These are phyloP conservation scores for Ceryle rudis DNA, from an alignment of 2,797 vertebrate species.

Conservation along the genomic window DNA sequence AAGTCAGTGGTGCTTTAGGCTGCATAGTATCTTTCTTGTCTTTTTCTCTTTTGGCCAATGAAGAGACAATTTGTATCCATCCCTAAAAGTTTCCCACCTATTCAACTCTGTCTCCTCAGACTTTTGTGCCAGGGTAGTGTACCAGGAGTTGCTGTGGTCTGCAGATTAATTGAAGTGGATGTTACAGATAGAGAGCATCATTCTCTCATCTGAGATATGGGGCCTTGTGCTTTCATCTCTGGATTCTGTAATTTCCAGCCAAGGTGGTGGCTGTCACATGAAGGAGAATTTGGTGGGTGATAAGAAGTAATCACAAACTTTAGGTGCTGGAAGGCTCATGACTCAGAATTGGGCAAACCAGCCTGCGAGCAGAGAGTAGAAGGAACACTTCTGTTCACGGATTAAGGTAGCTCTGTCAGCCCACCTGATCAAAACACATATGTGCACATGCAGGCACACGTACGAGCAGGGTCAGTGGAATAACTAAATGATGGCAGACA, in stretches of 20 bases:
- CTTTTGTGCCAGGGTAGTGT: background rate
- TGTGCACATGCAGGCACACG: accelerated
- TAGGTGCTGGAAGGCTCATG: background rate
- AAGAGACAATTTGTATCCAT: background rate
- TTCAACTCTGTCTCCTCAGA: background rate
- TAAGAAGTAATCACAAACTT: background rate
- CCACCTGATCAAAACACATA: background rate
- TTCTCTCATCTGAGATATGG: background rate
- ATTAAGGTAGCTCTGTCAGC: background rate
- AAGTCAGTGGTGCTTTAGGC: background rate
- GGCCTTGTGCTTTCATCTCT: background rate
- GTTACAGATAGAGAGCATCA: background rate
- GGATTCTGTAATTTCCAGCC: background rate
- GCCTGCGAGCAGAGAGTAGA: background rate
- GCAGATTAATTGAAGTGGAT: background rate
- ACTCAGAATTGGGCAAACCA: background rate
- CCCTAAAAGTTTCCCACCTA: background rate
- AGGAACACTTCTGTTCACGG: background rate
- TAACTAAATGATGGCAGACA: background rate
- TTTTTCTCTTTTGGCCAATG: background rate
- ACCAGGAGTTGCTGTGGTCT: background rate
- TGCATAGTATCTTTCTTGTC: background rate
- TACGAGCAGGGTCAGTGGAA: accelerated
- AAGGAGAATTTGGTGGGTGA: background rate
- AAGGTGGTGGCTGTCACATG: background rate